Base-by-base conservation (phyloP, 2,888 invertebrate species). In the Lathronympha strigana region DNA sequence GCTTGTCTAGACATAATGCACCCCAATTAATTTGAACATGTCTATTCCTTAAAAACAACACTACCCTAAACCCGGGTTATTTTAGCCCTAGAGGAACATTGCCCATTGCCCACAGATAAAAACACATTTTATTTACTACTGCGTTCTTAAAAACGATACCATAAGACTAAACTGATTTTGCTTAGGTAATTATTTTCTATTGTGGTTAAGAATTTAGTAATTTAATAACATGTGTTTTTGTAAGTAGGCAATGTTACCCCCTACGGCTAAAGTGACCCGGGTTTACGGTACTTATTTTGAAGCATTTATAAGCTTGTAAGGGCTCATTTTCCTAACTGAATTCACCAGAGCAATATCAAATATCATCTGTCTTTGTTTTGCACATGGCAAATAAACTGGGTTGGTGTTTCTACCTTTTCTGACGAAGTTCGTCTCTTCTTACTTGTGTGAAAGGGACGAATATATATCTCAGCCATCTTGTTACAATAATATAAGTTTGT, bases 1-100 rank as follows among this genome's bases (percentile, higher is more conserved):
- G 84, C 84, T 87, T 75, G 76, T 76, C 72, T 86, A 86, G 84
- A 84, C 80, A 77, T 76, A 75, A 75, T 83, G 85, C 83, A 86
- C 86, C 83, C 79, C 53, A 13, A 36, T 53, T 45, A 64, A 53
- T 53, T 54, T 47, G 15, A 50, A 57, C 53, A 49, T 23, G 66
- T 49, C 54, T 49, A 47, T 66, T 66, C 47, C 60, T 61, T 13
- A 28, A 61, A 54, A n/a, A n/a, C n/a, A n/a, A n/a, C n/a, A n/a
- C n/a, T n/a, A n/a, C n/a, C n/a, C n/a, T n/a, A n/a, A n/a, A n/a
- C n/a, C n/a, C n/a, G n/a, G n/a, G n/a, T n/a, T n/a, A n/a, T n/a
- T n/a, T n/a, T n/a, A n/a, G n/a, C n/a, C n/a, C n/a, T n/a, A n/a
- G n/a, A n/a, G n/a, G n/a, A n/a, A n/a, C n/a, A n/a, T n/a, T n/a